These are phyloP conservation scores for Lasioglossum marginatum DNA, from an alignment of 2,888 invertebrate species.

Conservation along the genomic window DNA sequence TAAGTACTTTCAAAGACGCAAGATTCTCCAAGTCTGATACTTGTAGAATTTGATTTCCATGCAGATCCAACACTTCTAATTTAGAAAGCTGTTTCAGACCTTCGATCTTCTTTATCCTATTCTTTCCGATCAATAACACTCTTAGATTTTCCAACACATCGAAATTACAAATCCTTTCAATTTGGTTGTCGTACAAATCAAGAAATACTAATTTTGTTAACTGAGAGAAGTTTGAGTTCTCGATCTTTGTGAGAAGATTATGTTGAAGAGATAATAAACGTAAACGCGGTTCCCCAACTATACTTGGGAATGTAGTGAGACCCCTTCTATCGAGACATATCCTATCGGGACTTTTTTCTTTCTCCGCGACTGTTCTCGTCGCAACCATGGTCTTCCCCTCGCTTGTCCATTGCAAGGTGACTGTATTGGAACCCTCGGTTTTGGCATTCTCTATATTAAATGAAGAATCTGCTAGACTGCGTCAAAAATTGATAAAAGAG, in stretches of 20 bases:
- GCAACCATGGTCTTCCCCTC: slow-evolving; percentile 89
- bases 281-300: slow-evolving; percentile 92
- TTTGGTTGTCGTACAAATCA: slow-evolving; percentile 97
- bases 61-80: slow-evolving; percentile 95
- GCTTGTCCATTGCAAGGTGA: slow-evolving; percentile 86
- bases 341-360: slow-evolving; percentile 93
- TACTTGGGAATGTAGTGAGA: slow-evolving; percentile 92
- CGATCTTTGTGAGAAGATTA: slow-evolving; percentile 92
- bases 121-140: slow-evolving; percentile 96
- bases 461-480: slow-evolving; percentile 72
- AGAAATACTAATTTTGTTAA: slow-evolving; percentile 94
- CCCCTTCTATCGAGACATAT: slow-evolving; percentile 95
- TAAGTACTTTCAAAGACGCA: slow-evolving; percentile 93
- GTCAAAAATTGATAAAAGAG: slow-evolving; percentile 7
- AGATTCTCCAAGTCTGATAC: slow-evolving; percentile 90
- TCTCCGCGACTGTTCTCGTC: slow-evolving; percentile 90
- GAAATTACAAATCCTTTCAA: slow-evolving; percentile 93
- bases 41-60: slow-evolving; percentile 94
- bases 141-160: slow-evolving; percentile 92
- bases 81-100: slow-evolving; percentile 90
- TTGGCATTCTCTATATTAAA: slow-evolving; percentile 79
- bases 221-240: slow-evolving; percentile 86
- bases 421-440: slow-evolving; percentile 78
- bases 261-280: slow-evolving; percentile 96
- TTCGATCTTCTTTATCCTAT: slow-evolving; percentile 93